phyloP scores from a whole-genome alignment of 2,113 vertebrate species.

The Lagopus muta region DNA sequence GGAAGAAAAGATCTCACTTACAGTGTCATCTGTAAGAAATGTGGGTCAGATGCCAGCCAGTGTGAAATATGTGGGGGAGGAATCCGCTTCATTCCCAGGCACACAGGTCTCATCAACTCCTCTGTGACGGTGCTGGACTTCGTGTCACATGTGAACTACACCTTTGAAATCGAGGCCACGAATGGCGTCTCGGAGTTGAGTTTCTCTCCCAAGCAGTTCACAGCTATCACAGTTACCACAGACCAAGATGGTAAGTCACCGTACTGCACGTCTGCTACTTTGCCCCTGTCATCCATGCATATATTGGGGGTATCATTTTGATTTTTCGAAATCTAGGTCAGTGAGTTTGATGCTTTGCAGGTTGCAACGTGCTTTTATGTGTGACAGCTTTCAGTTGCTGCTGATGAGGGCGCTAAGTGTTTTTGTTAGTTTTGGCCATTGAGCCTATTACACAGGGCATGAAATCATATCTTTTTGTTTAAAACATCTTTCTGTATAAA shows the following conservation, averaged over 20 bases:
- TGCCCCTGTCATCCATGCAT: fast-evolving
- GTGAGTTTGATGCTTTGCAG: background rate
- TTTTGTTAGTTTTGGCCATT: background rate
- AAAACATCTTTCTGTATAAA: background rate
- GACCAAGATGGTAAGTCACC: slow-evolving; percentile 91
- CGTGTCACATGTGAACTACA: slow-evolving; percentile 92
- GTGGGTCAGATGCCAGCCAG: slow-evolving; percentile 79
- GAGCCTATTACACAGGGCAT: background rate
- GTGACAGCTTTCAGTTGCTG: background rate
- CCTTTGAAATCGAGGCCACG: slow-evolving; percentile 93
- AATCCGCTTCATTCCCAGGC: slow-evolving; percentile 89
- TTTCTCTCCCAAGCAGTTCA: slow-evolving; percentile 88
- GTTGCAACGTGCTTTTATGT: background rate
- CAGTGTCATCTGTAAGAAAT: slow-evolving; percentile 91
- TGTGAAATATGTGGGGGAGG: slow-evolving; percentile 91
- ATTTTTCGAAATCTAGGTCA: background rate
- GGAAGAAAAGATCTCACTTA: slow-evolving; percentile 93
- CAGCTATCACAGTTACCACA: slow-evolving; percentile 89
- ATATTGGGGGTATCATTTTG: fast-evolving
- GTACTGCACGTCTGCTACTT: fast-evolving
- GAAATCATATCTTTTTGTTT: background rate
- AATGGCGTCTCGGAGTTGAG: slow-evolving; percentile 93
- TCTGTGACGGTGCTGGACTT: slow-evolving; percentile 91
- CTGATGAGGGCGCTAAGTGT: background rate
- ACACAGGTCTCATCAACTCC: slow-evolving; percentile 86